Conservation (phyloP, 2,113 vertebrate genomes). For the Notarius quadriscutis region DNA sequence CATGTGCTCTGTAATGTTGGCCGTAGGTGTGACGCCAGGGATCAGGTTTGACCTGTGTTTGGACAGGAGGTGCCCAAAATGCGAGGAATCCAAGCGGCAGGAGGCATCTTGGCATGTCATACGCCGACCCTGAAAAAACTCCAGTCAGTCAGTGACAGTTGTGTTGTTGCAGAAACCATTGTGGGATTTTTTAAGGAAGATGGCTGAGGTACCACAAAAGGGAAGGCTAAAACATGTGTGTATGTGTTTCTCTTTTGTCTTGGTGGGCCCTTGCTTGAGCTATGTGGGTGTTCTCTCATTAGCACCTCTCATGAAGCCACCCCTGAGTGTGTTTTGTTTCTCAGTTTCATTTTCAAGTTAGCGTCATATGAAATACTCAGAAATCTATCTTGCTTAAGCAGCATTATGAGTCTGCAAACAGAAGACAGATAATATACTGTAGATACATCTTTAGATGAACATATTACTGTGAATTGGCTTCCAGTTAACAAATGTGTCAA, state of each 20-base stretch:
- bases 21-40: conserved; percentile 66
- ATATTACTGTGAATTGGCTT: neutral
- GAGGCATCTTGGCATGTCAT: conserved; percentile 43
- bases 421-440: neutral
- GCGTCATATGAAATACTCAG: neutral
- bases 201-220: conserved; percentile 16
- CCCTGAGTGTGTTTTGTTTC: neutral
- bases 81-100: conserved; percentile 65
- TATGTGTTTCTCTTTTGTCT: neutral
- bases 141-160: conserved; percentile 53
- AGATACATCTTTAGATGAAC: neutral
- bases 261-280: conserved; percentile 27
- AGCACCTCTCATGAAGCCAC: conserved; percentile 29
- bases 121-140: conserved; percentile 41
- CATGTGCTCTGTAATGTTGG: conserved; percentile 62
- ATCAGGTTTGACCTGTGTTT: conserved; percentile 61
- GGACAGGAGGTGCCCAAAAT: conserved; percentile 65
- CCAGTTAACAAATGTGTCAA: neutral
- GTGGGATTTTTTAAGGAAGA: conserved; percentile 34
- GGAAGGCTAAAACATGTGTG: neutral
- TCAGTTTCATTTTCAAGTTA: conserved; percentile 18
- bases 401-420: neutral
- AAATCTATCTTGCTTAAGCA: neutral
- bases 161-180: conserved; percentile 43
- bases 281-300: conserved; percentile 43